A percentile compares a stretch with the other conserved stretches of the same genome.
Evolutionary conservation across 2,797 vertebrate species (phyloP).

Genomic region (Apogon hyalosoma): DNA sequence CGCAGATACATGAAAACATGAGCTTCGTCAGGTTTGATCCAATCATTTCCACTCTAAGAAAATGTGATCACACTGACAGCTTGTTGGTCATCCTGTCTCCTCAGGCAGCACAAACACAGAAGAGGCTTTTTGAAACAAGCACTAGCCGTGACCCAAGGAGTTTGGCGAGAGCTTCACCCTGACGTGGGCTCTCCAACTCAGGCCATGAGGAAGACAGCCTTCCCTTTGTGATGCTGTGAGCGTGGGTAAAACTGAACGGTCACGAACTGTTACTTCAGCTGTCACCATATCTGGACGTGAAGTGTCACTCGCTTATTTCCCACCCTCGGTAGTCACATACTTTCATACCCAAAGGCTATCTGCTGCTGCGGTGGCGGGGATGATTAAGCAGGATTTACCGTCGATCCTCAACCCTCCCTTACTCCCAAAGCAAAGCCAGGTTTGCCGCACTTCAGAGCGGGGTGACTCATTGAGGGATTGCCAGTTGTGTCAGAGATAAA

Average conservation of each 20-base stretch:
- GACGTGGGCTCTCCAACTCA: constrained; percentile 54
- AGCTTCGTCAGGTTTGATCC: constrained; percentile 38
- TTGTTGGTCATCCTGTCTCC: constrained; percentile 47
- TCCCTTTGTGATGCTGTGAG: constrained; percentile 64
- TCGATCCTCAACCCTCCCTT: constrained; percentile 28
- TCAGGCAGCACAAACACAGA: constrained; percentile 56
- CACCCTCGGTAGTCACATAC: constrained; percentile 55
- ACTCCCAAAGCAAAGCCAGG: constrained; percentile 38
- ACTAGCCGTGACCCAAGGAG: constrained; percentile 43
- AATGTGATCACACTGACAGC: constrained; percentile 45
- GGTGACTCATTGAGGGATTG: constrained; percentile 67
- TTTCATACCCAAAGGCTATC: constrained; percentile 52
- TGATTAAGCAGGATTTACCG: constrained; percentile 71
- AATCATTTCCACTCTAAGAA: constrained; percentile 28
- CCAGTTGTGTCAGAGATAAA: constrained; percentile 66
- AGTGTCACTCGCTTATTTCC: constrained; percentile 57
- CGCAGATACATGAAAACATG: constrained; percentile 29
- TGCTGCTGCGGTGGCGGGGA: constrained; percentile 24
- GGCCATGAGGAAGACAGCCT: constrained; percentile 63
- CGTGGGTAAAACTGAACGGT: constrained; percentile 51
- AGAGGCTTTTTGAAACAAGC: constrained; percentile 60
- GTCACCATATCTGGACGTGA: constrained; percentile 61
- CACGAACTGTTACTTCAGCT: constrained; percentile 67
- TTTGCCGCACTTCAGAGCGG: constrained; percentile 49
- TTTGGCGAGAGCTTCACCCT: constrained; percentile 43